A percentile compares a stretch with the other conserved stretches of the same genome.
Conservation (phyloP, 2,888 invertebrate genomes). For the Callinectes sapidus region DNA sequence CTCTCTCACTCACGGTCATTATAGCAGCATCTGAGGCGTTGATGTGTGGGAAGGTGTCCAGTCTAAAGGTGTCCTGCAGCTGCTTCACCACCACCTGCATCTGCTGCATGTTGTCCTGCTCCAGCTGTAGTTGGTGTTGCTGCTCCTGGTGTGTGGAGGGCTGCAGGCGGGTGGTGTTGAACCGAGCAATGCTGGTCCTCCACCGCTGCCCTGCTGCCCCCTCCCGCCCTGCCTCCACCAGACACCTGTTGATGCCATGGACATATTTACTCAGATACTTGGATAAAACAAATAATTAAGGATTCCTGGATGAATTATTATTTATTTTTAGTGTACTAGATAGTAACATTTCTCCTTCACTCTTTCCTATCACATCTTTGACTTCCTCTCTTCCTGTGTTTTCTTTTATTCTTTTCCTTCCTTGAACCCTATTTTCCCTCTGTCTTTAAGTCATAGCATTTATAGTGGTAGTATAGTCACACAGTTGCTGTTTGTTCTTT, state of each 20-base stretch:
- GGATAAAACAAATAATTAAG: too few relatives aligned
- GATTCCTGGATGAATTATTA: too few relatives aligned
- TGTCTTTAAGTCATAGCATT: too few relatives aligned
- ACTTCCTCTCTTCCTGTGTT: too few relatives aligned
- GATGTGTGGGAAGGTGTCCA: constrained; percentile 32
- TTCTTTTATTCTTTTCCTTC: too few relatives aligned
- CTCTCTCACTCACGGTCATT: constrained; percentile 32
- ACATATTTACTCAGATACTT: too few relatives aligned
- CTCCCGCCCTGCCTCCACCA: constrained; percentile 56
- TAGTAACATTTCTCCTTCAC: too few relatives aligned
- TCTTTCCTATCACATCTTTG: too few relatives aligned
- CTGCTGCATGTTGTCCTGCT: constrained; percentile 35
- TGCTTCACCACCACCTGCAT: constrained; percentile 44
- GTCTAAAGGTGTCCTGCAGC: constrained; percentile 48
- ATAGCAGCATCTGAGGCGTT: constrained; percentile 56
- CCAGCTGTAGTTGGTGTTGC: constrained; percentile 44
- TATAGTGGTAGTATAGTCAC: too few relatives aligned
- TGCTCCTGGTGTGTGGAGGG: background rate
- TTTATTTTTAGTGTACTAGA: too few relatives aligned
- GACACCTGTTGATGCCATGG: constrained; percentile 53
- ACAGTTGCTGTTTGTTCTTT: too few relatives aligned
- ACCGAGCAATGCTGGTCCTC: background rate
- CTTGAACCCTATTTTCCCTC: too few relatives aligned
- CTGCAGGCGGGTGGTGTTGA: background rate
- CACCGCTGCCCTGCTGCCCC: constrained; percentile 44